Evolutionary conservation across 2,113 vertebrate genomes (phyloP), one percentile per base, ranked within the genome.

Genomic region (Scolopax mira): DNA sequence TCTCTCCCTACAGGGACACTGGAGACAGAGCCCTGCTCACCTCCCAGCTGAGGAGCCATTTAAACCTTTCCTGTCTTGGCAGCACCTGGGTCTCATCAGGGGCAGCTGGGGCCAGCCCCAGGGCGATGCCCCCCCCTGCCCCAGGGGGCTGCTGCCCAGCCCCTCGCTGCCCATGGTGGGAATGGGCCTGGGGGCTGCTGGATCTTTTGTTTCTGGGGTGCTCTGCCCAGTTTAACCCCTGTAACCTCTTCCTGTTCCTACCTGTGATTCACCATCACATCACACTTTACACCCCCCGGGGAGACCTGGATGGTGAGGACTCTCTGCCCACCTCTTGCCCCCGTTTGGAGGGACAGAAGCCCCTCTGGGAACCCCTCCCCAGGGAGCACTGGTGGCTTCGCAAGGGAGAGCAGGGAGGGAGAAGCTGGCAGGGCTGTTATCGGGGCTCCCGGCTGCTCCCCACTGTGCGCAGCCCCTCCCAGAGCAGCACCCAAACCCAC

Each of bases 121-220:
- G 7, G 75, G 75, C 1, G 11, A 58, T 71, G 66, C 41, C 41
- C 14, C 4, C 1, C 41, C 14, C 4, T 1, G 4, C 52, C 11
- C 6, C 2, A 3, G 28, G 39, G 49, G 35, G n/a, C 16, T 54
- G 73, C 74, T 57, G 60, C 74, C 60, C 66, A 28, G 67, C 60
- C 48, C 84, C 28, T 31, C 10, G 2, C 41, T 18, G 8, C 39
- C 49, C 4, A n/a, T 23, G 18, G 51, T 24, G 23, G 35, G 9
- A 24, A 9, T 3, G 1, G 18, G 44, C 28, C 58, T 22, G 89
- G 31, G 52, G 4, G 10, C 33, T 23, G 16, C 13, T 23, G 49
- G 30, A 18, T 2, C 28, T 2, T 25, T 42, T 4, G 1, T 6
- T 60, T n/a, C 71, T 11, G 0, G 3, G 7, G 39, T 10, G 3